These are phyloP conservation scores for Dasysyrphus tricinctus DNA, from an alignment of 2,888 invertebrate species.

Conservation along the genomic window DNA sequence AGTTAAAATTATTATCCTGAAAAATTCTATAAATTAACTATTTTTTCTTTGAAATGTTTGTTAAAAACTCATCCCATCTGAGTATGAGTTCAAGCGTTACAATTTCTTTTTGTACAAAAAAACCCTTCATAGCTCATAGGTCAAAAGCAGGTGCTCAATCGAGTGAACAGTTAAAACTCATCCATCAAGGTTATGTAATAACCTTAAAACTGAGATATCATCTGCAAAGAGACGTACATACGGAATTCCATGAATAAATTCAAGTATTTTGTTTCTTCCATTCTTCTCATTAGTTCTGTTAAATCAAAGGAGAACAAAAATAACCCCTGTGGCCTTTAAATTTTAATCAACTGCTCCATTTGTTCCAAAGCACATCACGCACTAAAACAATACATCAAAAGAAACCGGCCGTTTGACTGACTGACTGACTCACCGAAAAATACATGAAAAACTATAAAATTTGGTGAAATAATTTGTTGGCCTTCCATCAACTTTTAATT, in stretches of 20 bases:
- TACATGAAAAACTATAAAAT: slow-evolving; percentile 28
- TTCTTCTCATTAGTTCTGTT: not conserved
- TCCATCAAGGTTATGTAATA: not conserved
- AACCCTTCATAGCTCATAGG: too few relatives aligned
- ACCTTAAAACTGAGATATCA: not conserved
- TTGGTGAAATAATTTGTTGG: slow-evolving; percentile 8
- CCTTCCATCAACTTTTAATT: not conserved
- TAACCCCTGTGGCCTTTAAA: not conserved
- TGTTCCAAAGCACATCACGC: not conserved
- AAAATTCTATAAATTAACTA: too few relatives aligned
- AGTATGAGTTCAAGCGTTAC: too few relatives aligned
- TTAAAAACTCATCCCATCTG: too few relatives aligned
- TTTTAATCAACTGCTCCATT: slow-evolving; percentile 6
- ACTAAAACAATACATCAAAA: not conserved
- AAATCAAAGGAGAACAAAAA: not conserved
- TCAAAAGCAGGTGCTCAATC: not conserved
- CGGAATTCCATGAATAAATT: not conserved
- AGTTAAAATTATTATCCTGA: too few relatives aligned
- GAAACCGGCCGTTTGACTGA: not conserved
- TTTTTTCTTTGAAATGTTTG: too few relatives aligned
- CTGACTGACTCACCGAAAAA: not conserved
- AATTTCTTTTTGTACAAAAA: too few relatives aligned
- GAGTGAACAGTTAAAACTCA: not conserved
- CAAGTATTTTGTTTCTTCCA: not conserved
- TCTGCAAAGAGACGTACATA: too few relatives aligned